phyloP scores from a whole-genome alignment of 2,888 invertebrate species.

The Doris montereyensis region DNA sequence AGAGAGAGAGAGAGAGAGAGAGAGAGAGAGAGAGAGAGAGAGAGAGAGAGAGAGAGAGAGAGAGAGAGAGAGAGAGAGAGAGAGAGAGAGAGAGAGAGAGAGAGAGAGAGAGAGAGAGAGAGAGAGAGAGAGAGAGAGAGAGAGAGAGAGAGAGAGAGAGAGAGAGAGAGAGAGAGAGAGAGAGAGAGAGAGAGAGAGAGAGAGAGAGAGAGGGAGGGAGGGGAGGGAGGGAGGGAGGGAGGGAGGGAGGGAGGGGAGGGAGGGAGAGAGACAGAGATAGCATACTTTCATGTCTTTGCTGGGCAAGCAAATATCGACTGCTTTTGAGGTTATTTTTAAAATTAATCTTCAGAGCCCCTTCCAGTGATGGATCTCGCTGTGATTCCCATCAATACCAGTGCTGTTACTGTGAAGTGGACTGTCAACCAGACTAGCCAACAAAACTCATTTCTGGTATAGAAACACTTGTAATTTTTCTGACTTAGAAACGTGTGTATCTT shows the following conservation, averaged over 20 bases:
- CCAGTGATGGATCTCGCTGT: constrained; percentile 50
- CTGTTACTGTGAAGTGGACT: constrained; percentile 49
- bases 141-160: no score
- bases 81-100: constrained; percentile 1
- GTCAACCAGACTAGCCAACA: constrained; percentile 48
- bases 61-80: constrained; percentile 3
- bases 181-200: no score
- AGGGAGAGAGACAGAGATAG: no score
- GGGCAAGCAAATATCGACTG: no score
- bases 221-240: no score
- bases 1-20: constrained; percentile 11
- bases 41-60: not conserved
- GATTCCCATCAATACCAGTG: constrained; percentile 42
- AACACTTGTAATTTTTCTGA: no score
- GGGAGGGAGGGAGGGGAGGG: no score
- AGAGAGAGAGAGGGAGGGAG: no score
- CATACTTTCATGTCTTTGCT: no score
- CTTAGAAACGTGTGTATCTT: no score
- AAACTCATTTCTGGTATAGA: constrained; percentile 53
- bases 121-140: not conserved
- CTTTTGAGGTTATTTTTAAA: no score
- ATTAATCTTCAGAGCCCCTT: constrained; percentile 49
- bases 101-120: not conserved
- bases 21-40: not conserved
- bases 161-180: no score